A percentile compares a stretch with the other conserved stretches of the same genome.
These are phyloP conservation scores for Bradypus variegatus DNA, from an alignment of 2,797 vertebrate species.

Conservation along the genomic window DNA sequence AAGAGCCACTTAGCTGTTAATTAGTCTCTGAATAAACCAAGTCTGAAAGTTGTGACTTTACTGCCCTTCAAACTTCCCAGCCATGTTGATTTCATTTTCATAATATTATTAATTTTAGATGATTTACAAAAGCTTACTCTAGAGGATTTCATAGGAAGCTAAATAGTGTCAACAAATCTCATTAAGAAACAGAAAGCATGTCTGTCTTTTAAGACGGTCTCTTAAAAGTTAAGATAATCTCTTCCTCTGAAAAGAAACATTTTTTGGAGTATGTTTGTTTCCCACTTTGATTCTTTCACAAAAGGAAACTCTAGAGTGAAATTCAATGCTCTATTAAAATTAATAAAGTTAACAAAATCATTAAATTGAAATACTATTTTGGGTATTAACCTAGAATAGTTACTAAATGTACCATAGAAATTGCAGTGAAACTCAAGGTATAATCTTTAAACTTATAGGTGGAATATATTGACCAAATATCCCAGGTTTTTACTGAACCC, in stretches of 20 bases:
- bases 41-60: neutral
- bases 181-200: neutral
- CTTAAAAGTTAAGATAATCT: neutral
- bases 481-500: neutral
- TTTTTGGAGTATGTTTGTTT: neutral
- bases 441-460: neutral
- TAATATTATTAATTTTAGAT: constrained; percentile 10
- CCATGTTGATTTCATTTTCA: neutral
- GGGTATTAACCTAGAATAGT: neutral
- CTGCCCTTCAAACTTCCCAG: neutral
- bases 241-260: neutral
- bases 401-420: neutral
- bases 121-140: neutral
- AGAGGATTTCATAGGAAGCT: neutral
- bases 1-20: neutral
- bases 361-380: neutral
- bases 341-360: neutral
- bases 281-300: neutral
- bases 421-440: neutral
- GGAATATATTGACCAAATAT: neutral
- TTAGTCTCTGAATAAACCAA: neutral
- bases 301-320: neutral
- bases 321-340: neutral
- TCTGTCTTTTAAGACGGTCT: neutral
- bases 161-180: neutral